Base-by-base conservation (phyloP, 2,888 invertebrate genomes). In the Lasioglossum figueresi region DNA sequence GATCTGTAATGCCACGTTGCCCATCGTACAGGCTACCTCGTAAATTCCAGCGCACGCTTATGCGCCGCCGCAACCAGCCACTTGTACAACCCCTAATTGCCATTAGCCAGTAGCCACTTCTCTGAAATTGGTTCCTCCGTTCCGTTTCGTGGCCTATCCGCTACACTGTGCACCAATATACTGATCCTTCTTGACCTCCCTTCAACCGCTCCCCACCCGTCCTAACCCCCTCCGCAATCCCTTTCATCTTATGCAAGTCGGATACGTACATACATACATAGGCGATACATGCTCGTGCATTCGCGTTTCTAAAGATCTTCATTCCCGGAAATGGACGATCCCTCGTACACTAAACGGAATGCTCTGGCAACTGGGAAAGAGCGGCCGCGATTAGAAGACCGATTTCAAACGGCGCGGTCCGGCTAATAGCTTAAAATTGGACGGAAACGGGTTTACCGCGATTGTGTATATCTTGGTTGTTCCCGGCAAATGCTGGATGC, bases 41-140 rank as follows among this genome's bases (percentile, higher is more conserved):
- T 89, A 90, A 90, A 90, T 91, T 91, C 85, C 84, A 75, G 82
- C 48, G 73, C 82, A 86, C 83, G 88, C 83, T 89, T 88, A 89
- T 91, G 86, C 91, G 84, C 86, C 80, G 85, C 86, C 85, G 84
- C 85, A 87, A 76, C 86, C 82, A 84, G 85, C 86, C 87, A 89
- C 87, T 90, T 87, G 82, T 91, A 90, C 89, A 87, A 87, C 85
- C 91, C 86, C 87, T 90, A 90, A 90, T 90, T 90, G 90, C 91
- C 90, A 91, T 90, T 90, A 90, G 89, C 85, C 89, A 85, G 88
- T 87, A 84, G 88, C 91, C 91, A 88, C 88, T 89, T 88, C 86
- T 90, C 88, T 81, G 85, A 91, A 89, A 91, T 89, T 91, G 89
- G 88, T 88, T 88, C 88, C 87, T 89, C 79, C 88, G 84, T 85